Percentiles rank a stretch among this genome's conserved stretches.
phyloP scores from a whole-genome alignment of 2,113 vertebrate species.

The Meleagris gallopavo region DNA sequence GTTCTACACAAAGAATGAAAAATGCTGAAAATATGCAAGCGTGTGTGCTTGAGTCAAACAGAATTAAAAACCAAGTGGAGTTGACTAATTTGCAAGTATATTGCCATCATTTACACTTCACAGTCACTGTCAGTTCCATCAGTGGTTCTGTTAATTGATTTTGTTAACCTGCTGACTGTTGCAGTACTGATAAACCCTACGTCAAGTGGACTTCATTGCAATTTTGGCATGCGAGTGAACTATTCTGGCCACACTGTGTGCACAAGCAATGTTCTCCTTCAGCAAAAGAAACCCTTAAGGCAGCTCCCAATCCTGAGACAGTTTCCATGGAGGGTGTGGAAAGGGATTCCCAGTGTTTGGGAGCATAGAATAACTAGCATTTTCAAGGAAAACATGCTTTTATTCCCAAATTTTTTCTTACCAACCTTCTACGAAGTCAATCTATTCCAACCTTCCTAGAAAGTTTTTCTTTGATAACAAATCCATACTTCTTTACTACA shows the following conservation, averaged over 20 bases:
- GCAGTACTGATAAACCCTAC: not conserved
- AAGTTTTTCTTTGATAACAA: not conserved
- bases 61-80: not conserved
- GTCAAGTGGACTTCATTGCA: not conserved
- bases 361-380: not conserved
- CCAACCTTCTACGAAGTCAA: not conserved
- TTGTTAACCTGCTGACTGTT: not conserved
- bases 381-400: not conserved
- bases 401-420: not conserved
- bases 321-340: not conserved
- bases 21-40: not conserved
- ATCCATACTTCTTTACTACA: not conserved
- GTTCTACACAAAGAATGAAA: not conserved
- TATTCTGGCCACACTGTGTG: not conserved
- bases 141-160: not conserved
- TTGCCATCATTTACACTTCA: not conserved
- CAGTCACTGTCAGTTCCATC: not conserved
- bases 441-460: not conserved
- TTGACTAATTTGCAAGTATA: not conserved
- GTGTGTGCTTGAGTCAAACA: not conserved
- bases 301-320: not conserved
- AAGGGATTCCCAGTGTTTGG: not conserved
- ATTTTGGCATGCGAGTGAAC: not conserved
- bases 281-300: not conserved
- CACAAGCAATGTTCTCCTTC: not conserved